Base-by-base conservation (phyloP, 2,888 invertebrate genomes). In the Elysia crispata region DNA sequence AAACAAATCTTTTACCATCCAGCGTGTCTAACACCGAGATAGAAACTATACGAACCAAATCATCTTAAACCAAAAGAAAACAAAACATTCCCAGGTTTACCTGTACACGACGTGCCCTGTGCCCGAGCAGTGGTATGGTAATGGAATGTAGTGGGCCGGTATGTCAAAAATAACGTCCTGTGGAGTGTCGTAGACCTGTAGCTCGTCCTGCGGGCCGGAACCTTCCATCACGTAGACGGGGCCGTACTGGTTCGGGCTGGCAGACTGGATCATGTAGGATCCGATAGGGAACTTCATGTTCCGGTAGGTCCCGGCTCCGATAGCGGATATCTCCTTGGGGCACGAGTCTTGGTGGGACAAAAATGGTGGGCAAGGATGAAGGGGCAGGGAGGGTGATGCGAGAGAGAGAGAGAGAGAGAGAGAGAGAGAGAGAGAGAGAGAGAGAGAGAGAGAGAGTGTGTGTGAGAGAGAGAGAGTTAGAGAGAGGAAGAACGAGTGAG, bases 81-180 rank as follows among this genome's bases (percentile, higher is more conserved):
- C 41, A 6, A 60, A 60, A 25, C 3, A 13, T n/a, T 23, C 13
- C n/a, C 13, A 8, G 3, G 25, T 13, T 33, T 50, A 54, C n/a
- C 77, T 41, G 67, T 64, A 73, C 64, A 80, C 77, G n/a, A 87
- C 87, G 64, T 88, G 88, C 1, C 90, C 89, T 0, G 90, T 89
- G 5, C 90, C 89, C 15, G 86, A 86, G 74, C 90, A 89, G 60
- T 85, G 83, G 76, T 89, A 88, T 6, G 89, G 89, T 30, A 90
- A 82, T 31, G 83, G 80, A 60, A 82, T 82, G 8, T 84, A 84
- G 70, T 85, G 84, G 13, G 82, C 83, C 3, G 83, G 79, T 0
- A 84, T 25, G 30, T 84, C 84, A 20, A 83, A 85, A 23, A 84
- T 84, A 13, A 87, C 79, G 67, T 82, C 86, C n/a, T 83, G 82